Conservation (phyloP, 1,140 invertebrate species). For the Trissolcus basalis region DNA sequence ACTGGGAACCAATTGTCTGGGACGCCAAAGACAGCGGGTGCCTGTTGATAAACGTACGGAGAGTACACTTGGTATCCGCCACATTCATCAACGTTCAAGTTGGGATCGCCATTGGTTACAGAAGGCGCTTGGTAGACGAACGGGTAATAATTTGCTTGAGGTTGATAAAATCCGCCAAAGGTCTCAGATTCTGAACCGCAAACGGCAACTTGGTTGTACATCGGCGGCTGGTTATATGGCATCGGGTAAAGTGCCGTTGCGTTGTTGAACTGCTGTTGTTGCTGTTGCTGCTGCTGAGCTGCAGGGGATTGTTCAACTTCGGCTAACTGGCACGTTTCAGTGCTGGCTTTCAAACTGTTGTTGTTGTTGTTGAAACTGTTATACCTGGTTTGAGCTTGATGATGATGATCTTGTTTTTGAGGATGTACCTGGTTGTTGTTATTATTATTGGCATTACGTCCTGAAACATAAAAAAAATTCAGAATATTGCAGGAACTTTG, state of each 20-base stretch:
- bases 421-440: constrained; percentile 14
- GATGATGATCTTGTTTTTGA: constrained; percentile 9
- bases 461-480: constrained; percentile 15
- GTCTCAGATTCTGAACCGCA: constrained; percentile 17
- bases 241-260: constrained; percentile 7
- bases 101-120: constrained; percentile 2
- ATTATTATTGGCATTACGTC: constrained; percentile 7
- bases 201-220: constrained; percentile 22
- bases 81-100: neutral
- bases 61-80: constrained; percentile 11
- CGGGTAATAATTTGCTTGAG: constrained; percentile 14
- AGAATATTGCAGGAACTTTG: too few relatives aligned
- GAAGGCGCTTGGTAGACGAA: constrained; percentile 3
- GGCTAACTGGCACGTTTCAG: neutral
- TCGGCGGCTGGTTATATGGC: constrained; percentile 24
- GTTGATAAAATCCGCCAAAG: constrained; percentile 8
- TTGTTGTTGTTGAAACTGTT: constrained; percentile 2
- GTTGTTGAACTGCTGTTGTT: constrained; percentile 6
- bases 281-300: neutral
- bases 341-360: constrained; percentile 1
- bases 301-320: neutral
- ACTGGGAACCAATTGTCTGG: constrained; percentile 34
- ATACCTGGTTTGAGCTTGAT: constrained; percentile 11
- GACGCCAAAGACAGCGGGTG: neutral
- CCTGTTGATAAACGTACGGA: constrained; percentile 18